phyloP scores from a whole-genome alignment of 1,140 invertebrate genomes.

The Mylabris phalerata region DNA sequence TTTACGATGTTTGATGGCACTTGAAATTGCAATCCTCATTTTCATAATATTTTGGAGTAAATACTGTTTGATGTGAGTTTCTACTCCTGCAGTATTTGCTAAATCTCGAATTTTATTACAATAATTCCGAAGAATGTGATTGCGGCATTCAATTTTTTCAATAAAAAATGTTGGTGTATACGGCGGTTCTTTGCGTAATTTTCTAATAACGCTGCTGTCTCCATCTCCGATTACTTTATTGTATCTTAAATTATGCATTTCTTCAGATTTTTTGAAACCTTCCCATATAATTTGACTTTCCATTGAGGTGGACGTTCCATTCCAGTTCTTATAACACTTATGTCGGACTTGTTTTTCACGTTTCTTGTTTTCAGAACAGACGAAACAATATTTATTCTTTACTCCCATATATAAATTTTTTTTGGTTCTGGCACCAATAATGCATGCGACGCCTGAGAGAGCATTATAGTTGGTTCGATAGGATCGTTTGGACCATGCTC shows the following conservation, averaged over 20 bases:
- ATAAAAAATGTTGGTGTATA: conserved; percentile 27
- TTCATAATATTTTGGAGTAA: too few relatives aligned
- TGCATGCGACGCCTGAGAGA: conserved; percentile 28
- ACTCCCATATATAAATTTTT: conserved; percentile 36
- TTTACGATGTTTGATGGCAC: too few relatives aligned
- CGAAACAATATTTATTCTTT: conserved; percentile 34
- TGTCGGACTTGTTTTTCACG: neutral
- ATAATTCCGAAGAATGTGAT: conserved; percentile 23
- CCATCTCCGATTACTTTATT: conserved; percentile 29
- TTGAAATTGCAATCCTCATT: too few relatives aligned
- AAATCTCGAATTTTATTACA: conserved; percentile 9
- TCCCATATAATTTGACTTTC: neutral
- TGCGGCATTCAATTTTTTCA: conserved; percentile 32
- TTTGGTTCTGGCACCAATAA: conserved; percentile 34
- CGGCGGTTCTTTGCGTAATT: conserved; percentile 12
- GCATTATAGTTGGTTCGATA: conserved; percentile 29
- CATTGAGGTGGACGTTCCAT: neutral
- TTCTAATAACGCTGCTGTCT: conserved; percentile 37
- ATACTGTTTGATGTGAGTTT: too few relatives aligned
- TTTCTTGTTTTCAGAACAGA: conserved; percentile 32
- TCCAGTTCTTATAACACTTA: conserved; percentile 3
- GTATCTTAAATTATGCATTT: neutral
- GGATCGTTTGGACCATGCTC: conserved; percentile 28
- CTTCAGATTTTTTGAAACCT: neutral
- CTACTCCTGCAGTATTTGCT: too few relatives aligned